Evolutionary conservation across 2,888 invertebrate genomes (phyloP), one percentile per base, ranked within the genome.

Genomic region (Hypomecis atomaria): DNA sequence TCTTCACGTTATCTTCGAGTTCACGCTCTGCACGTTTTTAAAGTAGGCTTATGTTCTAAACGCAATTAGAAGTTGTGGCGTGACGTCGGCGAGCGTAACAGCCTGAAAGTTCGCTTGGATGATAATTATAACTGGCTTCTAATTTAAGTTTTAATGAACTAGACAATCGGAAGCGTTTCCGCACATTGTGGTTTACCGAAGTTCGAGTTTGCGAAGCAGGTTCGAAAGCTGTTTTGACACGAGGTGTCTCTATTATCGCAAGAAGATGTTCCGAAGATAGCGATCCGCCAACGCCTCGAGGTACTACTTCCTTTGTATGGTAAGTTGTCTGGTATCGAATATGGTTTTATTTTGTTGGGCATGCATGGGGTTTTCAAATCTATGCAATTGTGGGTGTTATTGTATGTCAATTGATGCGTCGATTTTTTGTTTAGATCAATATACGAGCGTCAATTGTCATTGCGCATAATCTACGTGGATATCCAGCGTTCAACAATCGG

Each of bases 301-400:
- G 44, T 42, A 50, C 69, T 73, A 72, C 73, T 68, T 70, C 62
- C 13, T 74, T 69, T 62, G 44, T 71, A 76, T 79, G 87, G 87
- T 87, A 86, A 87, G 87, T 87, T 80, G 72, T 73, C 75, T 56
- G 59, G 48, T 50, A 78, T 82, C 78, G 83, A 78, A 75, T 70
- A 73, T 75, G 79, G 78, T 75, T 75, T 78, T 78, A 79, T 78
- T 78, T 78, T 81, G 77, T 77, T 78, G 78, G 78, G 78, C 71
- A 74, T 85, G 85, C 85, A 85, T 82, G 85, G 83, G 81, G 80
- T 72, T 76, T 71, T 69, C 61, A 72, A 75, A 75, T 71, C 71
- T 71, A 67, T 64, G 42, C 40, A 52, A 23, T 58, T 64, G 63
- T 61, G 62, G 40, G 59, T 59, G 55, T 61, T 66, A 70, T 70